Evolutionary conservation across 2,888 invertebrate genomes (phyloP).

Genomic region (Pandemis heparana): DNA sequence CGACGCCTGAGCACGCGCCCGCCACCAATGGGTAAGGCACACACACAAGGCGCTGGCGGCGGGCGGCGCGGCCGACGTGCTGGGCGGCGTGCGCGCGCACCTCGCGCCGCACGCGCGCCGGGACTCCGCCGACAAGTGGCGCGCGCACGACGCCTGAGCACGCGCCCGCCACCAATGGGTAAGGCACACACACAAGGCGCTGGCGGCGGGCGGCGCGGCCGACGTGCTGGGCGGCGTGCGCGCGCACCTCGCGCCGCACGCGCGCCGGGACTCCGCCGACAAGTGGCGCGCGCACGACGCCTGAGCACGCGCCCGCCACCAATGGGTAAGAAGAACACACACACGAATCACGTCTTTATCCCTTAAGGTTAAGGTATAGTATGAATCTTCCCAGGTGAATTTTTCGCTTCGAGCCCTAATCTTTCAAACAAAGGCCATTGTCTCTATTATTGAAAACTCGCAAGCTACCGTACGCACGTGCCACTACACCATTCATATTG

Average conservation of each 20-base stretch:
- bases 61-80: slow-evolving; percentile 95
- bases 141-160: slow-evolving; percentile 46
- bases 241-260: slow-evolving; percentile 92
- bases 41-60: slow-evolving; percentile 95
- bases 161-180: no score
- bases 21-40: no score
- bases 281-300: slow-evolving; percentile 66
- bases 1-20: not conserved
- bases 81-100: slow-evolving; percentile 96
- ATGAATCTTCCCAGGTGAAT: no score
- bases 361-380: no score
- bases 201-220: slow-evolving; percentile 95
- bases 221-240: slow-evolving; percentile 96
- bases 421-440: no score
- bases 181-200: slow-evolving; percentile 85
- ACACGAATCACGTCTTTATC: no score
- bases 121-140: slow-evolving; percentile 78
- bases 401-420: no score
- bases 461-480: no score
- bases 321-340: no score
- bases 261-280: slow-evolving; percentile 67
- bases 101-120: slow-evolving; percentile 87
- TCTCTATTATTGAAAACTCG: no score
- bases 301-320: not conserved
- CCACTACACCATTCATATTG: no score